phyloP scores from a whole-genome alignment of 2,797 vertebrate genomes.

The Rallus crepitans region DNA sequence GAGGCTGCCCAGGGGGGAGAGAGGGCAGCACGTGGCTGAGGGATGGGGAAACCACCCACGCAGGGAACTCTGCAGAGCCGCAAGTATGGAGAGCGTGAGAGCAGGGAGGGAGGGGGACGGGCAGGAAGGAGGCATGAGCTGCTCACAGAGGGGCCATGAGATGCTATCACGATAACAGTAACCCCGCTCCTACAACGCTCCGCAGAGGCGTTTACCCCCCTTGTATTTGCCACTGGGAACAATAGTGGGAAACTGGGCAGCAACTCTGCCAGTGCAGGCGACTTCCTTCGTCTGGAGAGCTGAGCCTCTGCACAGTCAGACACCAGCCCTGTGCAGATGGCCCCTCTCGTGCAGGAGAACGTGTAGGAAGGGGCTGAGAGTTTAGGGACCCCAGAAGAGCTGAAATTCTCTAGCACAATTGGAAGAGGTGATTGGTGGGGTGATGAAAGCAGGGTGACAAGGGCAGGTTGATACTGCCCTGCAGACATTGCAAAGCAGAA shows the following conservation, averaged over 20 bases:
- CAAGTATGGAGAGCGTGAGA: neutral
- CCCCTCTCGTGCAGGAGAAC: neutral
- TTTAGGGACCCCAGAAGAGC: neutral
- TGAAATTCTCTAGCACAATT: neutral
- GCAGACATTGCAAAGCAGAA: conserved; percentile 2
- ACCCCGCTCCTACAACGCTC: neutral
- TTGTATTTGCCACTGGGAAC: conserved; percentile 58
- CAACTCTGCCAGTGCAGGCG: neutral
- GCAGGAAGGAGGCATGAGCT: neutral
- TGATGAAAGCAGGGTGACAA: neutral
- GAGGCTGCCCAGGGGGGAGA: neutral
- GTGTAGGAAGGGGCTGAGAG: neutral
- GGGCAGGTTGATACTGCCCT: neutral
- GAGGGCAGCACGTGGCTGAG: neutral
- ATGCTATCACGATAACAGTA: neutral
- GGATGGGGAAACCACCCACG: fast-evolving
- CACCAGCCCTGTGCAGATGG: neutral
- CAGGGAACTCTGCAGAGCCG: neutral
- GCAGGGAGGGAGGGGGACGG: neutral
- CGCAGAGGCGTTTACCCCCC: conserved; percentile 45
- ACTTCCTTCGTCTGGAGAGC: conserved; percentile 34
- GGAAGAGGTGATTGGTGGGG: neutral
- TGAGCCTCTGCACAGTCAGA: neutral
- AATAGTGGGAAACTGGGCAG: conserved; percentile 61
- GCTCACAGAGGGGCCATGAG: neutral